Percentiles rank a stretch among this genome's conserved stretches.
These are phyloP conservation scores for Trilocha varians DNA, from an alignment of 2,888 invertebrate species.

Conservation along the genomic window DNA sequence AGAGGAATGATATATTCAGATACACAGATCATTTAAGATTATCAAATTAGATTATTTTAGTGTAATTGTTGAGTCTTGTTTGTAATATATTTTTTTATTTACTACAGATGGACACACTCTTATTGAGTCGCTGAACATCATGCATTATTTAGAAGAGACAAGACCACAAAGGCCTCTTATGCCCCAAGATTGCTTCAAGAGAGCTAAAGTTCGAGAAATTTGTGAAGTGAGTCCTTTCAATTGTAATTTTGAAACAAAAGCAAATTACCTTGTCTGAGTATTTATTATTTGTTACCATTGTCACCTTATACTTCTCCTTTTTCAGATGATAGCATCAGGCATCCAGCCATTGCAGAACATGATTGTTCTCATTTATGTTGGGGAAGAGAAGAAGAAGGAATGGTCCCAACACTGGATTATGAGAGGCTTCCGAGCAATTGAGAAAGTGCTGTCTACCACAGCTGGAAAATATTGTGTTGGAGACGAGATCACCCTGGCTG, in stretches of 20 bases:
- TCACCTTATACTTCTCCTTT: too few species aligned
- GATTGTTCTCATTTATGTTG: conserved; percentile 88
- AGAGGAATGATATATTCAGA: too few species aligned
- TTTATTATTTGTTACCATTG: too few species aligned
- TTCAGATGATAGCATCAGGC: conserved; percentile 86
- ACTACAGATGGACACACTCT: conserved; percentile 79
- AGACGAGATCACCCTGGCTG: conserved; percentile 94
- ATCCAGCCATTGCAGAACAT: conserved; percentile 98
- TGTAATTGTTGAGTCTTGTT: not conserved
- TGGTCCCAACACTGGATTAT: conserved; percentile 97
- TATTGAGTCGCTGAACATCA: conserved; percentile 86
- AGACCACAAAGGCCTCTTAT: conserved; percentile 88
- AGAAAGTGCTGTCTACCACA: conserved; percentile 85
- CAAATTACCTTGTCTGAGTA: too few species aligned
- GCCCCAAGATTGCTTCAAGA: conserved; percentile 89
- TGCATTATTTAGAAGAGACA: conserved; percentile 97
- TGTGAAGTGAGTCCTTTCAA: conserved; percentile 79
- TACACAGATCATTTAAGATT: too few species aligned
- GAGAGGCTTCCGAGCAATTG: conserved; percentile 91
- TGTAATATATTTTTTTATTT: too few species aligned
- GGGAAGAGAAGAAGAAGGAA: conserved; percentile 90
- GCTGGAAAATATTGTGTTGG: conserved; percentile 96
- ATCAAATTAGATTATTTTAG: not conserved
- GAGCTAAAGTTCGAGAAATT: conserved; percentile 93
- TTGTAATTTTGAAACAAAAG: not conserved